Evolutionary conservation across 2,888 invertebrate genomes (phyloP), one percentile per base, ranked within the genome.

Genomic region (Mythimna impura): DNA sequence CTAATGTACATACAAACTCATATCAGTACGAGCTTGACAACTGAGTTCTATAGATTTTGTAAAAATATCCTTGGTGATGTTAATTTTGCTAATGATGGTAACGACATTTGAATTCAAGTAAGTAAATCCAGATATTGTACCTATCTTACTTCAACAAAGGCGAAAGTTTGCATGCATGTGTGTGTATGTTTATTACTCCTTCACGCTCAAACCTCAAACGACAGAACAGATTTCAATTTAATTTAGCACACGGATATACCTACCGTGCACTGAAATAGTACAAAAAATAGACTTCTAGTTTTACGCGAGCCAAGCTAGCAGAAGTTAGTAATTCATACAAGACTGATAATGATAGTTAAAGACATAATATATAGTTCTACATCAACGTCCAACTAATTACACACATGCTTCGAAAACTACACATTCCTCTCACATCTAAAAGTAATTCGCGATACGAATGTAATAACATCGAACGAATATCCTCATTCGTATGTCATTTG

Each of bases 1-100:
- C n/a, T 72, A 72, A 75, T 79, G 43, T 57, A 20, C 43, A 72
- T 43, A 75, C 72, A 75, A 79, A 72, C 55, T 57, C 20, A 20
- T 36, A 9, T 43, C 22, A 17, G 52, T 6, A 77, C 4, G 4
- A 22, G 8, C n/a, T 79, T 52, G 10, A 4, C 7, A 34, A 54
- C 36, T 8, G 14, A 54, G 4, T 54, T 47, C 10, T 47, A 47
- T 71, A 0, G 25, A 22, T 78, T 78, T 71, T 20, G 25, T 9
- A 5, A 1, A 22, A 36, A 60, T 17, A 7, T 47, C 7, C 12
- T 47, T 78, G 25, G 10, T n/a, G 6, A 60, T 22, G 7, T 17
- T n/a, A 47, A 55, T 55, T 8, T 73, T 34, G n/a, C 0, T 36
- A 25, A 78, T 69, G 12, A 7, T 7, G 12, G 17, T 25, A 43